phyloP scores from a whole-genome alignment of 2,797 vertebrate species.

The Enteromius anoplus region DNA sequence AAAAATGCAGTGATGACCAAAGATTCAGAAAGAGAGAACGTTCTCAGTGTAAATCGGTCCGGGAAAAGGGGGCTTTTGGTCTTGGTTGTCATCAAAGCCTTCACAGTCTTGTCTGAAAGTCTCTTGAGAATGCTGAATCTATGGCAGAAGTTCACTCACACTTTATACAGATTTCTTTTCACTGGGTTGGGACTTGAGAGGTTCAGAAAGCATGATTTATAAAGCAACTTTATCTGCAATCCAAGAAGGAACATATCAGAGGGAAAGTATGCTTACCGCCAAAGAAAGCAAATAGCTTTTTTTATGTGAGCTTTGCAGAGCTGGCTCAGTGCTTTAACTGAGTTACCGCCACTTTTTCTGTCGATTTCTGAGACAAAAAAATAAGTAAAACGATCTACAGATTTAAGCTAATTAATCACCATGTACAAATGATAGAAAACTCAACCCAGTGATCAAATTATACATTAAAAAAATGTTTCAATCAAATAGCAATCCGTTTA shows the following conservation, averaged over 20 bases:
- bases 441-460: neutral
- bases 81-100: conserved; percentile 73
- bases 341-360: neutral
- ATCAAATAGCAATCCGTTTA: neutral
- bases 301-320: neutral
- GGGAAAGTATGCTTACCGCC: conserved; percentile 1
- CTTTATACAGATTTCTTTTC: conserved; percentile 51
- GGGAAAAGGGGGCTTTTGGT: conserved; percentile 54
- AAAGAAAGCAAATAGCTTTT: conserved; percentile 30
- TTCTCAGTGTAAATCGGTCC: conserved; percentile 14
- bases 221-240: conserved; percentile 46
- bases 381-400: neutral
- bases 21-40: conserved; percentile 30
- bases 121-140: conserved; percentile 68
- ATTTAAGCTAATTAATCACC: neutral
- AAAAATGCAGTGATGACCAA: conserved; percentile 26
- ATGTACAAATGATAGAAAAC: neutral
- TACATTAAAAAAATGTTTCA: neutral
- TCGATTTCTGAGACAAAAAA: neutral
- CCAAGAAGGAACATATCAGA: conserved; percentile 32
- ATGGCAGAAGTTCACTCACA: conserved; percentile 72
- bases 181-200: conserved; percentile 34
- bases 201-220: conserved; percentile 38
- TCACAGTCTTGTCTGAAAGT: conserved; percentile 74
- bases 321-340: conserved; percentile 14